Evolutionary conservation across 2,888 invertebrate genomes (phyloP).

Genomic region (Drosophila lutescens): DNA sequence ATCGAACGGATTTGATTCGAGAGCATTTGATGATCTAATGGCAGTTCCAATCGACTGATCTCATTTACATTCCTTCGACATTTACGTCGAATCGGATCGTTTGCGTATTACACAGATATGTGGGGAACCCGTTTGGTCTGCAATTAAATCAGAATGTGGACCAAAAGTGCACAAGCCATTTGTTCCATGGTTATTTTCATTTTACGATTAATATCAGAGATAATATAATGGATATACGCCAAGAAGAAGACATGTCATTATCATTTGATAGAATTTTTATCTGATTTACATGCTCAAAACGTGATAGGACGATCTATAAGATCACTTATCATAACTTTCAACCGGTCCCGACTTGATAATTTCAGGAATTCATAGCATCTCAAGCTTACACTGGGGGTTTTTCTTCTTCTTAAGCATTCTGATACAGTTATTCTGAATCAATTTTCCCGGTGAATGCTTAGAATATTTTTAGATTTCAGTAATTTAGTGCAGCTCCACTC

Average conservation of each 20-base stretch:
- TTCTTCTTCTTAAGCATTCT: constrained; percentile 13
- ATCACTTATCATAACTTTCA: constrained; percentile 30
- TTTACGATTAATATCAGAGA: neutral
- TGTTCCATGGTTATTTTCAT: neutral
- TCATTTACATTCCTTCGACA: constrained; percentile 24
- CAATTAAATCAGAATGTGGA: constrained; percentile 7
- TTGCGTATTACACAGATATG: constrained; percentile 6
- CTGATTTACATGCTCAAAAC: constrained; percentile 23
- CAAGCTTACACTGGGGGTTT: constrained; percentile 1
- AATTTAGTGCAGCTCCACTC: constrained; percentile 36
- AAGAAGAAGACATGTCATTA: neutral
- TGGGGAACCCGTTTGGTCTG: constrained; percentile 5
- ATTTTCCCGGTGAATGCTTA: constrained; percentile 39
- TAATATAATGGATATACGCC: neutral
- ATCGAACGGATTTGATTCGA: constrained; percentile 16
- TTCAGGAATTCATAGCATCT: constrained; percentile 26
- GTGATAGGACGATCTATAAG: constrained; percentile 20
- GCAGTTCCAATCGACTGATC: constrained; percentile 30
- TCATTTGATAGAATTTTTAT: neutral
- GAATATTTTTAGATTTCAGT: constrained; percentile 45
- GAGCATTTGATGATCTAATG: constrained; percentile 36
- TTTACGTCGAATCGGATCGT: constrained; percentile 25
- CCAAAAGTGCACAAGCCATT: neutral
- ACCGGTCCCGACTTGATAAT: constrained; percentile 33
- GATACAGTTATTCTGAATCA: constrained; percentile 42